Base-by-base conservation (phyloP, 2,797 vertebrate species). In the Acanthurus tractus region DNA sequence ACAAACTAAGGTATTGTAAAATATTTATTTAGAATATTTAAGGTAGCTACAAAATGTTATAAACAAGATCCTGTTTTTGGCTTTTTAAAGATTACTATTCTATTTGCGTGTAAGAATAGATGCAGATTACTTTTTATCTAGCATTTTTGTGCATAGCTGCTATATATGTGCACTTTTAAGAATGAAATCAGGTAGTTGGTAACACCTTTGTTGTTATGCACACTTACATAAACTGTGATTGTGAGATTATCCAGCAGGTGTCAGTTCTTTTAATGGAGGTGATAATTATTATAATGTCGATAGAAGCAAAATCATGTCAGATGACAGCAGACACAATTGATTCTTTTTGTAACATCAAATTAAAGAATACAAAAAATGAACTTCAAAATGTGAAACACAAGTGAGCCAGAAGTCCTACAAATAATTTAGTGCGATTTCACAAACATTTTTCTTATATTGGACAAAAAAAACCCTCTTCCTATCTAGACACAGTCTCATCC, bases 401-500 rank as follows among this genome's bases (percentile, higher is more conserved):
- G 46, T 13, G 18, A 71, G 29, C 4, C 23, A 29, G 13, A 1
- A 65, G 20, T 20, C 45, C 20, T 23, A 7, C 4, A 45, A 58
- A 74, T 69, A 48, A 64, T 70, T 67, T 8, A 61, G 18, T 20
- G 15, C 3, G 29, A 1, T 18, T 23, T 22, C n/a, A 61, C 38
- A 18, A 15, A 10, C 12, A 48, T 58, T 9, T 12, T 63, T 20
- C 8, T 45, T 59, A 52, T 83, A 73, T 17, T 17, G 12, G 9
- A 25, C 29, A 63, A 44, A 50, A 64, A 57, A 53, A 34, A 46
- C 61, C 15, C 20, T 52, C 1, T 0, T 44, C n/a, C n/a, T 14
- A 18, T 20, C 45, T 42, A 58, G 65, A 63, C 55, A 18, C 59
- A 54, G 57, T n/a, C 44, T 68, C 46, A 54, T 40, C 45, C 55